Conservation (phyloP, 2,888 invertebrate genomes). For the Eupithecia pulchellata region DNA sequence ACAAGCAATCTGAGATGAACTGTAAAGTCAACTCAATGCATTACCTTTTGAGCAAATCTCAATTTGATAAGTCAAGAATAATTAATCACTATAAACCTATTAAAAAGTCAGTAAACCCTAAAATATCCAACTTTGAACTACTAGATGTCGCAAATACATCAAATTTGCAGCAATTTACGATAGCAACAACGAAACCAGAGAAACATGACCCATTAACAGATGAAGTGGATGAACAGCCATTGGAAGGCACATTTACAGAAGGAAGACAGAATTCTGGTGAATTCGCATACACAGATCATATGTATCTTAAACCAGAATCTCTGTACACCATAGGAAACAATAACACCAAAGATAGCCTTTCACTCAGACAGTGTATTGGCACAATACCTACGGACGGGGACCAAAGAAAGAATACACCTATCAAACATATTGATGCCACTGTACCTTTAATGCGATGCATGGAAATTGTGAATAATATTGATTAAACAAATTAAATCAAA, state of each 20-base stretch:
- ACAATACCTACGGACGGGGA: neutral
- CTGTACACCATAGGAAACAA: neutral
- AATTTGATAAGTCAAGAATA: neutral
- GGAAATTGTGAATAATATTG: neutral
- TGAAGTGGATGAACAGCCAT: neutral
- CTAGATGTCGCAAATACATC: neutral
- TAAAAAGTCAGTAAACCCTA: neutral
- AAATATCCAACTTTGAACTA: neutral
- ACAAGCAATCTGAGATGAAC: neutral
- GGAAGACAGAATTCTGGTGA: neutral
- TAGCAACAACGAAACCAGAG: neutral
- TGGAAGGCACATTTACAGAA: neutral
- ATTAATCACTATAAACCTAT: neutral
- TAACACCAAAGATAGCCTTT: neutral
- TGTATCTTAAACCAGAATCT: neutral
- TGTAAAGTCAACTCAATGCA: neutral
- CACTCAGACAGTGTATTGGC: neutral
- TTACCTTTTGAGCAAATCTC: neutral
- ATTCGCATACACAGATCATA: neutral
- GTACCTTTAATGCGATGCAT: conserved; percentile 12
- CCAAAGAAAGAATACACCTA: neutral
- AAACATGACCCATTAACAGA: neutral
- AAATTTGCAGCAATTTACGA: neutral
- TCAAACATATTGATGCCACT: neutral
- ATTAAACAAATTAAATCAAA: neutral